phyloP scores from a whole-genome alignment of 2,888 invertebrate species.

The Fragum sueziense region DNA sequence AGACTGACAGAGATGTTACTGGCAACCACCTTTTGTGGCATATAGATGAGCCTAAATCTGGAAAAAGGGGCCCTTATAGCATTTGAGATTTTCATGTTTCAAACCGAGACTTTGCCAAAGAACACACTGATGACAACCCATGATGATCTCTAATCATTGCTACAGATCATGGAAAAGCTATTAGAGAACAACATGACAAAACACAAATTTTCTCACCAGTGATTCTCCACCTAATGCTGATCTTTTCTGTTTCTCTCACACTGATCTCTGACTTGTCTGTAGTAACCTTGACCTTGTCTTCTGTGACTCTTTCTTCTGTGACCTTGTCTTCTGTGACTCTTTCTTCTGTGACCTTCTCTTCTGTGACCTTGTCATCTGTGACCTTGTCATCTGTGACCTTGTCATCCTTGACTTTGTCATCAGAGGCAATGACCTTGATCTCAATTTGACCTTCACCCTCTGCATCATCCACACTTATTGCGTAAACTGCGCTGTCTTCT shows the following conservation, averaged over 20 bases:
- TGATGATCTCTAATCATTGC: too few relatives aligned
- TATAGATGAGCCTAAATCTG: too few relatives aligned
- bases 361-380: background rate
- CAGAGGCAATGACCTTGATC: constrained; percentile 18
- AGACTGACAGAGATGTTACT: too few relatives aligned
- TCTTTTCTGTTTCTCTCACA: constrained; percentile 28
- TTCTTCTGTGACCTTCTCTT: background rate
- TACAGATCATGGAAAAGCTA: too few relatives aligned
- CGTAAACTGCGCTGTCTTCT: constrained; percentile 10
- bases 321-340: constrained; percentile 8
- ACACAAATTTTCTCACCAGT: constrained; percentile 21
- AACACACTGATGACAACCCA: too few relatives aligned
- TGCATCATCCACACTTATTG: constrained; percentile 2
- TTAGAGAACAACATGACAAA: too few relatives aligned
- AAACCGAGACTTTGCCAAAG: too few relatives aligned
- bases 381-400: constrained; percentile 25
- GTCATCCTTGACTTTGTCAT: background rate
- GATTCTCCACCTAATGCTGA: constrained; percentile 33
- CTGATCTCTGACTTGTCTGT: constrained; percentile 10
- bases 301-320: background rate
- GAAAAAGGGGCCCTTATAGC: too few relatives aligned
- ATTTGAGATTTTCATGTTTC: too few relatives aligned
- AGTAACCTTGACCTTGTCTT: constrained; percentile 1
- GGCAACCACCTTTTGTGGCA: too few relatives aligned
- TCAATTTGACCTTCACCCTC: constrained; percentile 13